Evolutionary conservation across 2,888 invertebrate species (phyloP).

Genomic region (Drosophila nigricruria): DNA sequence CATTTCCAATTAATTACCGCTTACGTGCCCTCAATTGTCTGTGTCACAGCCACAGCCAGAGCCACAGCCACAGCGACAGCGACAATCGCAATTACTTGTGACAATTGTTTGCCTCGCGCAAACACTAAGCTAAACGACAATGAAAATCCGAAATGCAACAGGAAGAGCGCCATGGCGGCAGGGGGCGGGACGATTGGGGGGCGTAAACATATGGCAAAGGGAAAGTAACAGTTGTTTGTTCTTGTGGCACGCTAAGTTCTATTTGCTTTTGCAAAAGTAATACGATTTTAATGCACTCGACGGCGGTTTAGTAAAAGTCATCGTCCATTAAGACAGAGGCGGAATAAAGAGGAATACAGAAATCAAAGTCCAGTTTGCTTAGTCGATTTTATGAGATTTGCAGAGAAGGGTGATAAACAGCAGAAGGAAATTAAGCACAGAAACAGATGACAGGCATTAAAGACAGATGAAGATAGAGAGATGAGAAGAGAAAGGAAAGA

Average conservation of each 20-base stretch:
- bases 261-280: slow-evolving; percentile 19
- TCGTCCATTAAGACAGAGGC: not conserved
- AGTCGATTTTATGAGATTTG: not conserved
- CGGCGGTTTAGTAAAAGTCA: slow-evolving; percentile 3
- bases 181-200: not conserved
- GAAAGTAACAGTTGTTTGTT: slow-evolving; percentile 42
- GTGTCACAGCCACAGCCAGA: slow-evolving; percentile 13
- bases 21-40: slow-evolving; percentile 22
- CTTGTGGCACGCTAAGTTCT: not conserved
- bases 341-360: not conserved
- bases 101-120: slow-evolving; percentile 48
- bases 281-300: slow-evolving; percentile 8
- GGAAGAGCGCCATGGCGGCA: not conserved
- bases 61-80: not conserved
- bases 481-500: not conserved
- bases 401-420: not conserved
- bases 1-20: slow-evolving; percentile 49
- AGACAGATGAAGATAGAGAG: not conserved
- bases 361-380: not conserved
- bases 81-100: slow-evolving; percentile 26
- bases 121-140: slow-evolving; percentile 36
- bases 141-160: slow-evolving; percentile 10
- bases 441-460: not conserved
- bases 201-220: not conserved
- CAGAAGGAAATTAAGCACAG: not conserved